phyloP scores from a whole-genome alignment of 2,113 vertebrate species.

The Pavo muticus region DNA sequence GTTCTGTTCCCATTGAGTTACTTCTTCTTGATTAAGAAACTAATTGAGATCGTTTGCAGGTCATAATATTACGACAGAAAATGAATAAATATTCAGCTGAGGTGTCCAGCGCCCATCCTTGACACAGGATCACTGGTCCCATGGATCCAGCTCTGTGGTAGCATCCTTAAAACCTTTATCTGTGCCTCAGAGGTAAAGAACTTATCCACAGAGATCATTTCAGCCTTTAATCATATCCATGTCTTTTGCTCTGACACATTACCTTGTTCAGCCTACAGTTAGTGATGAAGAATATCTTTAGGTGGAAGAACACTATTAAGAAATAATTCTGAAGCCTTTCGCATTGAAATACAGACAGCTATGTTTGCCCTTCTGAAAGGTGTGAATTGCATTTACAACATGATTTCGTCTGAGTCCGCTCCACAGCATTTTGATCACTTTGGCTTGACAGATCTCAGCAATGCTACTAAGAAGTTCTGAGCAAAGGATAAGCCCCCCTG shows the following conservation, averaged over 20 bases:
- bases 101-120: neutral
- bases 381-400: neutral
- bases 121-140: neutral
- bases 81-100: neutral
- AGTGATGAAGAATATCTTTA: neutral
- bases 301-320: neutral
- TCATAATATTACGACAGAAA: neutral
- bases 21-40: neutral
- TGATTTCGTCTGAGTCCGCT: rapidly evolving
- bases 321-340: neutral
- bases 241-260: neutral
- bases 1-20: neutral
- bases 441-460: neutral
- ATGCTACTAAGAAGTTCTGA: neutral
- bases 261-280: neutral
- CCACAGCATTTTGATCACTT: neutral
- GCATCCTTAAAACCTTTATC: neutral
- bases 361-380: neutral
- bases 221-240: neutral
- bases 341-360: neutral
- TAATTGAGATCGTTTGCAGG: neutral
- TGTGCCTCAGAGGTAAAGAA: neutral
- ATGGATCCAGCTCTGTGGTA: neutral
- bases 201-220: neutral
- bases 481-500: neutral